Base-by-base conservation (phyloP, 1,140 invertebrate species). In the Halesus radiatus region DNA sequence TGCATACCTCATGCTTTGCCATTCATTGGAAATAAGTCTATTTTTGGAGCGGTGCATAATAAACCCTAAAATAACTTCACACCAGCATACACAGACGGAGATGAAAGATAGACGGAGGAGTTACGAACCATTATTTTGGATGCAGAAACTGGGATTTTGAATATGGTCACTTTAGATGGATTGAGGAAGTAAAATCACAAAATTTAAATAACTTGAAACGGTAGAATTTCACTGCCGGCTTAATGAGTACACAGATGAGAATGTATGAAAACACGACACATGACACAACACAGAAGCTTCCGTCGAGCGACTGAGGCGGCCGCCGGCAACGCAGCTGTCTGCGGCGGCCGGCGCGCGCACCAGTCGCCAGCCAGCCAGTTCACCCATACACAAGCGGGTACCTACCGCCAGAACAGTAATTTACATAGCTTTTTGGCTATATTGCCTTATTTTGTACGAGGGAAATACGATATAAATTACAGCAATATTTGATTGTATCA, bases 11-110 rank as follows among this genome's bases (percentile, higher is more conserved):
- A 45, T 45, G 37, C 37, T 72, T 26, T 8, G 32, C 18, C 50
- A 20, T 50, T 50, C 68, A 72, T 72, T 72, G 16, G 18, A 60
- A 76, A 50, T 62, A 62, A 56, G 50, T 54, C 76, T 78, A 78
- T 66, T 78, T 78, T 78, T 26, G 66, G 64, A 78, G 20, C 66
- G 60, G 62, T 78, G 64, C 76, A 72, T 78, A 56, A 78, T 78
- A 66, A 64, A 77, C 66, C 76, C 64, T 78, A 78, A 78, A 78
- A 78, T 78, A 78, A 78, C 76, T 72, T 72, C 64, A 58, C 76
- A 78, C 76, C 66, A 79, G 18, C 23, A 78, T 53, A 23, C 22
- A 56, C 20, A 23, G 74, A 26, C 74, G 23, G 56, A 76, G 6
- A 45, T 10, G n/a, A 74, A n/a, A 54, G 53, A 74, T 54, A 58